A percentile compares a stretch with the other conserved stretches of the same genome.
Evolutionary conservation across 2,888 invertebrate genomes (phyloP).

Genomic region (Nomada goodeniana): DNA sequence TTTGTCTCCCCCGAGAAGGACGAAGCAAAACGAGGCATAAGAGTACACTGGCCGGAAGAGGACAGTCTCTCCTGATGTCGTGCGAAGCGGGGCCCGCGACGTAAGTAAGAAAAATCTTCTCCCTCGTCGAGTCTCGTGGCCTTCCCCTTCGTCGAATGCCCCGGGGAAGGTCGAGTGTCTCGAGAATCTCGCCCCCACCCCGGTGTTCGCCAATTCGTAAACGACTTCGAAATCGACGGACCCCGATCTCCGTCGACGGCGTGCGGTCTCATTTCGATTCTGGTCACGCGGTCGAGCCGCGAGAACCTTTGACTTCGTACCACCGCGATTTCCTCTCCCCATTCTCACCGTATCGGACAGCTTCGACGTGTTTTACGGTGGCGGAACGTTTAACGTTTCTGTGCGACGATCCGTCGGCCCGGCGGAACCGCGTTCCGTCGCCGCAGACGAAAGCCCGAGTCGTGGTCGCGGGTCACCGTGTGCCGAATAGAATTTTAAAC

Average conservation of each 20-base stretch:
- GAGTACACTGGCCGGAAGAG: not conserved
- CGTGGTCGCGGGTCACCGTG: slow-evolving; percentile 16
- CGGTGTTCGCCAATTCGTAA: slow-evolving; percentile 70
- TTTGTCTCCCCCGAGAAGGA: slow-evolving; percentile 11
- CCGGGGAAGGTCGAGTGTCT: slow-evolving; percentile 14
- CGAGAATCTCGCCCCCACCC: slow-evolving; percentile 34
- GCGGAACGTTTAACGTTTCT: slow-evolving; percentile 42
- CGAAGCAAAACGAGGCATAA: too few species aligned
- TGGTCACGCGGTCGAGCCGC: slow-evolving; percentile 61
- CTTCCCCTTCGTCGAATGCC: not conserved
- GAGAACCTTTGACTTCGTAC: slow-evolving; percentile 56
- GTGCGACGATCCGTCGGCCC: slow-evolving; percentile 19
- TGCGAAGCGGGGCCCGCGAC: slow-evolving; percentile 8
- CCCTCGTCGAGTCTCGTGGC: slow-evolving; percentile 8
- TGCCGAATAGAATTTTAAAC: slow-evolving; percentile 25
- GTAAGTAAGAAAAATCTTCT: slow-evolving; percentile 49
- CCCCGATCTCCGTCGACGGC: slow-evolving; percentile 40
- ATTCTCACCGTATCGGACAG: slow-evolving; percentile 19
- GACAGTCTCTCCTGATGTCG: not conserved
- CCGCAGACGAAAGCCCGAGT: slow-evolving; percentile 20
- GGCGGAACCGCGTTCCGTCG: not conserved
- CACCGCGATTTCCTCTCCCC: slow-evolving; percentile 6
- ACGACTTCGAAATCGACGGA: slow-evolving; percentile 65
- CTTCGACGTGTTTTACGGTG: slow-evolving; percentile 35
- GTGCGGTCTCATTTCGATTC: slow-evolving; percentile 56